phyloP scores from a whole-genome alignment of 2,888 invertebrate genomes.

The Allacma fusca region DNA sequence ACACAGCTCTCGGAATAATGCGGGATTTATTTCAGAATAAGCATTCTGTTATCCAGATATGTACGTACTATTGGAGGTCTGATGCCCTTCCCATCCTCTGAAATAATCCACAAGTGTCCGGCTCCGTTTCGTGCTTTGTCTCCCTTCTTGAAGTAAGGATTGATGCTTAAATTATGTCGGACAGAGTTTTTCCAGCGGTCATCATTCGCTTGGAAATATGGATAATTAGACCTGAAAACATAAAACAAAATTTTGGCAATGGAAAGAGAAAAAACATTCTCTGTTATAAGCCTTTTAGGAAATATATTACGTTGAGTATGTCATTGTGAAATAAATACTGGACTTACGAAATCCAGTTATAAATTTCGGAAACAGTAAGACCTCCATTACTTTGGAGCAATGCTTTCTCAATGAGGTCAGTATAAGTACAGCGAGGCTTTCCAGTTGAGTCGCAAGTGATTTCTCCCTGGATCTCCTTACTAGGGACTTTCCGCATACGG shows the following conservation, averaged over 20 bases:
- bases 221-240: conserved; percentile 78
- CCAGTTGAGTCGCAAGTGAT: conserved; percentile 65
- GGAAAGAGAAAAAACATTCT: no score
- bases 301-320: no score
- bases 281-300: no score
- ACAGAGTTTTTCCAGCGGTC: conserved; percentile 94
- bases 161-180: conserved; percentile 88
- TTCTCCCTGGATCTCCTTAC: conserved; percentile 34
- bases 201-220: conserved; percentile 87
- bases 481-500: conserved; percentile 30
- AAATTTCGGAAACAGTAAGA: conserved; percentile 88
- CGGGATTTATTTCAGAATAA: no score
- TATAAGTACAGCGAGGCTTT: conserved; percentile 90
- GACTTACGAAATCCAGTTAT: conserved; percentile 94
- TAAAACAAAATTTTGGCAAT: no score
- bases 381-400: conserved; percentile 80
- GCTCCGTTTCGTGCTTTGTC: conserved; percentile 86
- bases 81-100: conserved; percentile 63
- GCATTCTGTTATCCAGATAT: background rate
- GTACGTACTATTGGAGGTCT: conserved; percentile 46
- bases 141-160: conserved; percentile 89
- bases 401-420: conserved; percentile 88
- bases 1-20: no score
- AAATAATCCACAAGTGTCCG: conserved; percentile 88
- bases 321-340: no score